Percentiles rank a stretch among this genome's conserved stretches.
phyloP scores from a whole-genome alignment of 2,888 invertebrate species.

The Ichneumoninae sp. region DNA sequence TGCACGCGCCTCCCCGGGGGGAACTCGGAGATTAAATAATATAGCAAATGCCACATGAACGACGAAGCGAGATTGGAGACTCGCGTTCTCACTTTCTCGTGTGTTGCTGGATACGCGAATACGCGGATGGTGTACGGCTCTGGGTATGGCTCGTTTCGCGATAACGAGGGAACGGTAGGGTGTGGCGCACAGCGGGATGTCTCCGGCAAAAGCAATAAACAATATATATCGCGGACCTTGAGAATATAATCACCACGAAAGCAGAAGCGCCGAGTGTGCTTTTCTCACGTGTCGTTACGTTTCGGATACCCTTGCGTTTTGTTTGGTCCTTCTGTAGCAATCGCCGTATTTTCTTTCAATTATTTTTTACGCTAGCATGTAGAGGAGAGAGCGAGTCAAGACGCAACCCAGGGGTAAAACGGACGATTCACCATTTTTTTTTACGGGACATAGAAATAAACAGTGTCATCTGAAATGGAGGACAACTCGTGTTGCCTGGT shows the following conservation, averaged over 20 bases:
- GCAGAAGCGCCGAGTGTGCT: constrained; percentile 7
- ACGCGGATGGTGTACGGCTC: constrained; percentile 4
- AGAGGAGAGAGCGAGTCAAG: background rate
- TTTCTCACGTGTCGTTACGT: constrained; percentile 16
- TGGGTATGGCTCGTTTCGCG: constrained; percentile 23
- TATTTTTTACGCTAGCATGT: background rate
- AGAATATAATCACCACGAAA: constrained; percentile 10
- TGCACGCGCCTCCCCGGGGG: constrained; percentile 12
- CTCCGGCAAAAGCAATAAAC: constrained; percentile 37
- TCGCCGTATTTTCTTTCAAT: constrained; percentile 11
- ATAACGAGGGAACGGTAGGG: constrained; percentile 42
- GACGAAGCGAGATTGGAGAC: constrained; percentile 17
- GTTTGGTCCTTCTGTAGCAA: background rate
- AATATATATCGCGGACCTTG: constrained; percentile 15
- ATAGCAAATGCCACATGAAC: constrained; percentile 25
- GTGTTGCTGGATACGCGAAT: background rate
- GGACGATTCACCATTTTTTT: background rate
- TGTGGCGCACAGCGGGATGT: constrained; percentile 42
- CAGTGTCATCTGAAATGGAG: background rate
- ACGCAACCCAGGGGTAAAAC: background rate
- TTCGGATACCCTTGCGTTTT: background rate
- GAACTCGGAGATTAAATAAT: constrained; percentile 25
- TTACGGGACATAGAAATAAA: background rate
- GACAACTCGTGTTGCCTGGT: background rate
- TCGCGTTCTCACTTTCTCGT: background rate